A percentile compares a stretch with the other conserved stretches of the same genome.
Evolutionary conservation across 1,140 invertebrate species (phyloP).

Genomic region (Parapsyche elsis): DNA sequence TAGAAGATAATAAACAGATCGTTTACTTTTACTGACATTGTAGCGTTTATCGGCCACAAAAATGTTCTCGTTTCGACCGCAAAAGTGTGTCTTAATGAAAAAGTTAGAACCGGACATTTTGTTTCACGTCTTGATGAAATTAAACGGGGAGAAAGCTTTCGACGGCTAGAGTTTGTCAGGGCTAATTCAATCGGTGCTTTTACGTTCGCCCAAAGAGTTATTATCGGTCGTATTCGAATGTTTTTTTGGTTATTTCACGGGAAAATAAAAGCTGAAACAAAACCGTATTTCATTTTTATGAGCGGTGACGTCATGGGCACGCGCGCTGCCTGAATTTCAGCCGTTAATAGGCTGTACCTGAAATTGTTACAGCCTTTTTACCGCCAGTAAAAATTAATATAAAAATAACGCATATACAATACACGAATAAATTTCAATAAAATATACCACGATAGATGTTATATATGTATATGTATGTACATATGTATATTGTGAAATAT

Average conservation of each 20-base stretch:
- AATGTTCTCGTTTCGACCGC: constrained; percentile 14
- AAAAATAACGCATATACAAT: too few species aligned
- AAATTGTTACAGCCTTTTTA: too few species aligned
- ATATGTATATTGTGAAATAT: too few species aligned
- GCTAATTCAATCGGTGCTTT: constrained; percentile 17
- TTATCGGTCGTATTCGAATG: not conserved
- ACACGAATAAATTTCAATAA: too few species aligned
- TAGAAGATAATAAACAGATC: not conserved
- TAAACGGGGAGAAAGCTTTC: constrained; percentile 8
- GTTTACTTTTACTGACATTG: not conserved
- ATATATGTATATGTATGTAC: too few species aligned
- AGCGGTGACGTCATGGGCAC: too few species aligned
- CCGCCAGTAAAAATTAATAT: too few species aligned
- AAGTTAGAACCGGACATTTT: not conserved
- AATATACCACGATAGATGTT: too few species aligned
- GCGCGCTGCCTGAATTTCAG: too few species aligned
- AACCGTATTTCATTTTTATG: constrained; percentile 20
- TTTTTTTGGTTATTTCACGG: not conserved
- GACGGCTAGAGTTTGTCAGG: not conserved
- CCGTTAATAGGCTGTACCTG: too few species aligned
- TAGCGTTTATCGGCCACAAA: constrained; percentile 1
- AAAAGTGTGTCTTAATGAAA: constrained; percentile 14
- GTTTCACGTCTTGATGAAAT: not conserved
- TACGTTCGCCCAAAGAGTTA: not conserved
- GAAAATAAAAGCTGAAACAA: constrained; percentile 14